A percentile compares a stretch with the other conserved stretches of the same genome.
These are phyloP conservation scores for Syndactyla subalaris DNA, from an alignment of 2,797 vertebrate genomes.

Conservation along the genomic window DNA sequence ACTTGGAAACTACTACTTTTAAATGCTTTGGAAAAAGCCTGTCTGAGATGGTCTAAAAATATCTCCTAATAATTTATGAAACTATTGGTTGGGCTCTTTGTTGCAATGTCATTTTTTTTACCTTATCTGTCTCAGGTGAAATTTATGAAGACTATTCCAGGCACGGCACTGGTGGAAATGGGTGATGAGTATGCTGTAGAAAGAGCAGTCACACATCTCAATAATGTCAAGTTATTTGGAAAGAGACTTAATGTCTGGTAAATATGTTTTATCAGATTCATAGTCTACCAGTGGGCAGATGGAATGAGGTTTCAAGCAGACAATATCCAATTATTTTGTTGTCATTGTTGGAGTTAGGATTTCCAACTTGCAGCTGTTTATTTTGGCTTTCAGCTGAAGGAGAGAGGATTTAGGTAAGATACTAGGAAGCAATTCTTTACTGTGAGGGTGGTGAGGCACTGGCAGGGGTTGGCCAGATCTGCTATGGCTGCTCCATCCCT, in stretches of 20 bases:
- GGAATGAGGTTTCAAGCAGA: background rate
- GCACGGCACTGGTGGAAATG: slow-evolving; percentile 96
- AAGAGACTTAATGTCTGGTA: slow-evolving; percentile 98
- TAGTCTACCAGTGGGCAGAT: background rate
- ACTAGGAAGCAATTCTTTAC: background rate
- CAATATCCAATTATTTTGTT: background rate
- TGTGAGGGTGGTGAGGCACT: background rate
- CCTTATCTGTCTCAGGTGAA: slow-evolving; percentile 83
- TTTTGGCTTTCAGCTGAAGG: background rate
- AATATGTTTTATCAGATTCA: slow-evolving; percentile 29
- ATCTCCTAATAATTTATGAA: background rate
- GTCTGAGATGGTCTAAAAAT: background rate
- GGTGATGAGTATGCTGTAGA: slow-evolving; percentile 98
- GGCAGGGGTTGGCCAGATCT: background rate
- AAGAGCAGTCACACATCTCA: slow-evolving; percentile 96
- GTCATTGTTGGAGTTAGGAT: background rate
- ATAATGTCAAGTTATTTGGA: slow-evolving; percentile 95
- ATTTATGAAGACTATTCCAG: slow-evolving; percentile 98
- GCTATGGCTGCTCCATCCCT: background rate
- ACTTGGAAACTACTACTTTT: background rate
- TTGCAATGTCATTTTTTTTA: background rate
- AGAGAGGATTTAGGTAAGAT: background rate
- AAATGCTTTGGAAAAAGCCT: background rate
- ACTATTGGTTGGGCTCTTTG: background rate
- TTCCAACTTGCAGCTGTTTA: background rate